phyloP scores from a whole-genome alignment of 2,113 vertebrate species.

The Anas platyrhynchos region DNA sequence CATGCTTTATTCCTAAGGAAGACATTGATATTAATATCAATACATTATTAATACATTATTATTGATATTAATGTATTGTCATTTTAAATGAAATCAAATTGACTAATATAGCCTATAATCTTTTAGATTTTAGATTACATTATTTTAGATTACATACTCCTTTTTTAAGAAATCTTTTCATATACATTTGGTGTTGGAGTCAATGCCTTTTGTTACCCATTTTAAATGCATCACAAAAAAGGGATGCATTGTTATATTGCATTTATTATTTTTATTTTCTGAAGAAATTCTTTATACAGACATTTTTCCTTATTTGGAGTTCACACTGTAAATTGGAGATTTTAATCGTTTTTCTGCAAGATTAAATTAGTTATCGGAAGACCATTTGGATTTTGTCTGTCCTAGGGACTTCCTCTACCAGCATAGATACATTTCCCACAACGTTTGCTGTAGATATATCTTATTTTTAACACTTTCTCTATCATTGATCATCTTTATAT shows the following conservation, averaged over 20 bases:
- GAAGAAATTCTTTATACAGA: not conserved
- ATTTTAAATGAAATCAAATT: not conserved
- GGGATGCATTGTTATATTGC: not conserved
- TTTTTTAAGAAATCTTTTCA: not conserved
- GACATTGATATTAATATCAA: not conserved
- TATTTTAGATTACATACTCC: not conserved
- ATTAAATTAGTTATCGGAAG: not conserved
- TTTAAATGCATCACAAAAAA: not conserved
- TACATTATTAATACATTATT: no score
- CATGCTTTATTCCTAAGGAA: not conserved
- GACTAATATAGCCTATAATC: no score
- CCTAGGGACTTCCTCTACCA: not conserved
- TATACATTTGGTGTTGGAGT: accelerated
- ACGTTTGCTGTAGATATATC: not conserved
- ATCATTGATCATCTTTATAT: not conserved
- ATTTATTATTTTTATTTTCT: not conserved
- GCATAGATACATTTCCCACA: not conserved
- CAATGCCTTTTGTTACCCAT: not conserved
- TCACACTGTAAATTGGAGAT: not conserved
- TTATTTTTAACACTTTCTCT: not conserved
- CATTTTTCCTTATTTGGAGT: not conserved
- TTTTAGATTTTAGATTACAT: not conserved
- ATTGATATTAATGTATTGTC: not conserved
- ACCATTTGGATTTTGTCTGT: not conserved
- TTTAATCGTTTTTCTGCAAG: not conserved